A percentile compares a stretch with the other conserved stretches of the same genome.
phyloP scores from a whole-genome alignment of 2,888 invertebrate species.

The Aradus depressus region DNA sequence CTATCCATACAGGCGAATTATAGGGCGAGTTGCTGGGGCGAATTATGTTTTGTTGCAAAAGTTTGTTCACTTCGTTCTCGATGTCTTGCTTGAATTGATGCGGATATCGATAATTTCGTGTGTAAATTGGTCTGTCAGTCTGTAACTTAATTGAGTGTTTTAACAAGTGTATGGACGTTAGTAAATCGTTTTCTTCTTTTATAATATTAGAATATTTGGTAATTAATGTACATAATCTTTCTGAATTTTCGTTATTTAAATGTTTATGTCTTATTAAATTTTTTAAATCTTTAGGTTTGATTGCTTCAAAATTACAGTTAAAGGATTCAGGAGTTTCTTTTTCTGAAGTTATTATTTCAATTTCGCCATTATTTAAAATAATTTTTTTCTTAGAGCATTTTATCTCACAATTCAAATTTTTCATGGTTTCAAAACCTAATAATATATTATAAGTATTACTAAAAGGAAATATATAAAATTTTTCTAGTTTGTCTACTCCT shows the following conservation, averaged over 20 bases:
- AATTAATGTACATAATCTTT: too few species aligned
- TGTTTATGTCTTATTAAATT: slow-evolving; percentile 8
- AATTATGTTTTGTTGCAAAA: slow-evolving; percentile 19
- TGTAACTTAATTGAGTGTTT: too few species aligned
- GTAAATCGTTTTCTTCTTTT: too few species aligned
- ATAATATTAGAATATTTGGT: too few species aligned
- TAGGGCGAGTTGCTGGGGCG: slow-evolving; percentile 11
- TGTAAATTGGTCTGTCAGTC: too few species aligned
- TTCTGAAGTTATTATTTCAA: background rate
- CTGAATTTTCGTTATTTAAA: slow-evolving; percentile 16
- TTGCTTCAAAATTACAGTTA: background rate
- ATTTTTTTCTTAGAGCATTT: background rate
- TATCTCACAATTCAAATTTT: background rate
- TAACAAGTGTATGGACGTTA: too few species aligned
- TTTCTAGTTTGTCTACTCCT: background rate
- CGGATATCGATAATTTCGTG: slow-evolving; percentile 23
- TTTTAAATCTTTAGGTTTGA: background rate
- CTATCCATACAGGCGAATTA: slow-evolving; percentile 7
- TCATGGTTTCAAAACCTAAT: background rate
- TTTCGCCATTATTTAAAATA: background rate
- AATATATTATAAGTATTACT: background rate
- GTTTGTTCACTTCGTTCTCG: slow-evolving; percentile 12
- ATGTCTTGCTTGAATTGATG: slow-evolving; percentile 16
- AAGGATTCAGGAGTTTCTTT: background rate
- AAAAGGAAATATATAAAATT: background rate